These are phyloP conservation scores for Carassius gibelio DNA, from an alignment of 2,113 vertebrate genomes.

Conservation along the genomic window DNA sequence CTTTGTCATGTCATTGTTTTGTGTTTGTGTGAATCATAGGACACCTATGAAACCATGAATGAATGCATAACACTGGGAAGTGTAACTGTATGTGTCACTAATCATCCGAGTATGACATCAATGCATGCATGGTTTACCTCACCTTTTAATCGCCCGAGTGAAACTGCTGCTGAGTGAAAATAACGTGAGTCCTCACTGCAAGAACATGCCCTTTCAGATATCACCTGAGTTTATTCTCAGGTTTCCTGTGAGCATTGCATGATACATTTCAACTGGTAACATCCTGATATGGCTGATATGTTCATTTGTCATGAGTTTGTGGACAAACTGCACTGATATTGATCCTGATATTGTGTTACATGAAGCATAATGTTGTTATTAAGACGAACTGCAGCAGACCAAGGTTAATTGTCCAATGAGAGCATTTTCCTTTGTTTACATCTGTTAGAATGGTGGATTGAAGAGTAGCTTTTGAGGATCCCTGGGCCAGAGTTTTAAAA, in stretches of 20 bases:
- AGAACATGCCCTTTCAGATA: not conserved
- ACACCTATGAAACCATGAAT: not conserved
- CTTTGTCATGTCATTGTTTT: not conserved
- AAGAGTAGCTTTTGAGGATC: not conserved
- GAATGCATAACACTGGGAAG: not conserved
- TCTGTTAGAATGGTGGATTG: not conserved
- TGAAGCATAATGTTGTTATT: slow-evolving; percentile 8
- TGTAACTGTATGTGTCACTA: not conserved
- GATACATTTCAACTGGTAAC: not conserved
- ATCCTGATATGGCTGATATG: not conserved
- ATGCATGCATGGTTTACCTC: not conserved
- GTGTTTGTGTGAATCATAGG: not conserved
- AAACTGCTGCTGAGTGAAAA: not conserved
- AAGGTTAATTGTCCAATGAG: not conserved
- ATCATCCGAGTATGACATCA: not conserved
- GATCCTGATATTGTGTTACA: not conserved
- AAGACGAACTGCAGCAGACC: not conserved
- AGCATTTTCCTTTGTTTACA: not conserved
- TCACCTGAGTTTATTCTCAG: not conserved
- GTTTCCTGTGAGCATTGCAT: not conserved
- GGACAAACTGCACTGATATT: not conserved
- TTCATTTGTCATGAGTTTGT: not conserved
- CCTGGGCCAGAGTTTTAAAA: not conserved
- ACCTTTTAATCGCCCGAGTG: not conserved
- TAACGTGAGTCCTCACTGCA: not conserved